Conservation (phyloP, 2,888 invertebrate species). For the Stomorhina lunata region DNA sequence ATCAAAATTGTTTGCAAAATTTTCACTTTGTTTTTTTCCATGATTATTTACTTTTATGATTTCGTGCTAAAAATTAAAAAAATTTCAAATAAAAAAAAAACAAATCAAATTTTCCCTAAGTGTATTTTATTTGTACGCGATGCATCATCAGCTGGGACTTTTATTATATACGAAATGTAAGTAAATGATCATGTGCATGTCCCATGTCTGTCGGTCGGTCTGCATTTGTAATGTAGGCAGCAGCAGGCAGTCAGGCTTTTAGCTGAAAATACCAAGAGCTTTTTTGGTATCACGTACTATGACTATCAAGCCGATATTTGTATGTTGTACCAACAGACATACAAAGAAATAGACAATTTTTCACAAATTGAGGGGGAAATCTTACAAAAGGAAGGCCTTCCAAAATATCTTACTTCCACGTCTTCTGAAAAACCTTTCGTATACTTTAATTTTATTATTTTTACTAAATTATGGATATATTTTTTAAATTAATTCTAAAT, state of each 20-base stretch:
- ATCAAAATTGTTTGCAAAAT: constrained; percentile 37
- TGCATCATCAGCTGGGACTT: constrained; percentile 59
- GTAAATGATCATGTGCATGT: too few species aligned
- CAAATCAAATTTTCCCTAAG: constrained; percentile 40
- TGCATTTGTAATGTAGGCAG: constrained; percentile 41
- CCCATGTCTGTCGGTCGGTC: constrained; percentile 11
- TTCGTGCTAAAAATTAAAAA: background rate
- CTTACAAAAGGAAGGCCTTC: too few species aligned
- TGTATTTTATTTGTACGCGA: constrained; percentile 53
- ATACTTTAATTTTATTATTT: too few species aligned
- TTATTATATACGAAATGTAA: too few species aligned
- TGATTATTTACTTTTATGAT: background rate
- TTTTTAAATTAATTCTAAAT: too few species aligned
- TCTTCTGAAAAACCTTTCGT: too few species aligned
- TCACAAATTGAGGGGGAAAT: too few species aligned
- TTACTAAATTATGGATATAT: too few species aligned
- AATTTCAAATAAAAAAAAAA: background rate
- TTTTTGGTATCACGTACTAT: background rate
- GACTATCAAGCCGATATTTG: constrained; percentile 30
- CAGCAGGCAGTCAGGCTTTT: too few species aligned
- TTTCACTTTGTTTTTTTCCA: constrained; percentile 42
- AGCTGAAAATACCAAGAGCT: constrained; percentile 61
- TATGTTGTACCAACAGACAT: too few species aligned
- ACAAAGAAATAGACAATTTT: constrained; percentile 1
- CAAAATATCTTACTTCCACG: too few species aligned